Conservation (phyloP, 1,140 invertebrate genomes). For the Pseudomyrmex concolor region DNA sequence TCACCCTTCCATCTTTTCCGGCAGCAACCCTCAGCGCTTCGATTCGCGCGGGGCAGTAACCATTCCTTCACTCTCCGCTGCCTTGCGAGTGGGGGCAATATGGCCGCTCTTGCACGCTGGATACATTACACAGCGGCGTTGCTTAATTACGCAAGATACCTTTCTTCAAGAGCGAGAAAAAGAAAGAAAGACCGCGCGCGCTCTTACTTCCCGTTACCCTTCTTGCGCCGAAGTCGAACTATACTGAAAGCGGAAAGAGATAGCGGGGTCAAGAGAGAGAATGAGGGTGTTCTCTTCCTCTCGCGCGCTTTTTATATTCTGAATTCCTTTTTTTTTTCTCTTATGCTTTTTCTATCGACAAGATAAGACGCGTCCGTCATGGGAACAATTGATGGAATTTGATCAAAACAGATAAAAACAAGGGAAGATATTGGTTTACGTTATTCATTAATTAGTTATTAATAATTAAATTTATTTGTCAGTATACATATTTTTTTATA, state of each 20-base stretch:
- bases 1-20: constrained; percentile 72
- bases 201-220: background rate
- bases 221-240: constrained; percentile 7
- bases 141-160: constrained; percentile 82
- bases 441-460: background rate
- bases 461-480: constrained; percentile 11
- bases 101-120: constrained; percentile 75
- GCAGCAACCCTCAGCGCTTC: constrained; percentile 75
- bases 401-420: background rate
- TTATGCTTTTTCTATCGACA: background rate
- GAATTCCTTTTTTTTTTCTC: background rate
- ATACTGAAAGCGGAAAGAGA: constrained; percentile 8
- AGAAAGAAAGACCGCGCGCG: constrained; percentile 35
- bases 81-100: constrained; percentile 73
- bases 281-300: constrained; percentile 36
- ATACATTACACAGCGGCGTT: constrained; percentile 78
- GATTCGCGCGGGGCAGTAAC: constrained; percentile 67
- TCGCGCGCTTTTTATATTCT: constrained; percentile 46
- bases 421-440: background rate
- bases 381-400: constrained; percentile 2
- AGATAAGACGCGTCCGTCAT: background rate
- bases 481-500: background rate
- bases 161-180: constrained; percentile 63
- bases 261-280: constrained; percentile 43
- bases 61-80: constrained; percentile 43